Conservation (phyloP, 1,140 invertebrate species). For the Helicoverpa zea region DNA sequence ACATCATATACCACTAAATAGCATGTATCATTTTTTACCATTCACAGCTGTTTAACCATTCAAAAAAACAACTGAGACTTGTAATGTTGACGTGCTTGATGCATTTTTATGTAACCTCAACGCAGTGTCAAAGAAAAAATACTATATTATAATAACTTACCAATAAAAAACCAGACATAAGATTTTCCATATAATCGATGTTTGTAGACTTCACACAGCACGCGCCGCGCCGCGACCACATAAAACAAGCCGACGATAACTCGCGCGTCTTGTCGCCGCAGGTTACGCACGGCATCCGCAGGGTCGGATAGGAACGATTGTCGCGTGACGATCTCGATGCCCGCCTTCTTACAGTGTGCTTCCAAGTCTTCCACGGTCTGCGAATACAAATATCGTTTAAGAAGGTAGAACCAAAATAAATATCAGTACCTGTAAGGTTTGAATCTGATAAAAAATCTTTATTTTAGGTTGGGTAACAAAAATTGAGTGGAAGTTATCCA, state of each 20-base stretch:
- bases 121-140: too few relatives aligned
- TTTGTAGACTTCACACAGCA: conserved; percentile 99
- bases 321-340: conserved; percentile 97
- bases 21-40: too few relatives aligned
- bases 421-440: not conserved
- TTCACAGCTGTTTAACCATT: too few relatives aligned
- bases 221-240: conserved; percentile 97
- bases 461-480: not conserved
- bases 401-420: not conserved
- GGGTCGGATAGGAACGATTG: conserved; percentile 99
- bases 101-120: not conserved
- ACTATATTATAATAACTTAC: too few relatives aligned
- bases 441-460: not conserved
- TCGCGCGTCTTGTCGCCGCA: conserved; percentile 96
- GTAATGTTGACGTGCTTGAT: too few relatives aligned
- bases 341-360: conserved; percentile 96
- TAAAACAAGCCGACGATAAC: conserved; percentile 99
- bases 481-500: not conserved
- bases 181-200: conserved; percentile 97
- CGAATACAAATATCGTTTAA: conserved; percentile 34
- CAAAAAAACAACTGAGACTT: too few relatives aligned
- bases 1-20: too few relatives aligned
- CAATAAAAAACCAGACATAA: conserved; percentile 99
- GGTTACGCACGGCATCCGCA: conserved; percentile 97
- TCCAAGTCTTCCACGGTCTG: conserved; percentile 99